Base-by-base conservation (phyloP, 2,888 invertebrate species). In the Mesochorus sp. region DNA sequence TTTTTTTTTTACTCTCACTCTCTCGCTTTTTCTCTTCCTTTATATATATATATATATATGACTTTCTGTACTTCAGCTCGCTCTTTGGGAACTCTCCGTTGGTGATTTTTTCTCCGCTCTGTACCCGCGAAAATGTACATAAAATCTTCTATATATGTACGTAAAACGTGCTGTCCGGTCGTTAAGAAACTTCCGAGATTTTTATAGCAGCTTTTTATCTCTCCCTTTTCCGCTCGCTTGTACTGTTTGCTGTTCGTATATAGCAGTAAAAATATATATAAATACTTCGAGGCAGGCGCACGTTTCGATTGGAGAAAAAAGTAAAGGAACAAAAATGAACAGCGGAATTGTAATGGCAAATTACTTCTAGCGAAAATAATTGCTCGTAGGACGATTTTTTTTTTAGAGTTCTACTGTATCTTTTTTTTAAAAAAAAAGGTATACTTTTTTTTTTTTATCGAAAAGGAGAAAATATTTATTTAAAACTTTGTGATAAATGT, bases 111-210 rank as follows among this genome's bases (percentile, higher is more conserved):
- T 53, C 24, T 37, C 5, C 59, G 8, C n/a, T 37, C 21, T n/a
- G 19, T 31, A 57, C 17, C 57, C 28, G 21, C 73, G 28, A 70
- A 51, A 76, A 59, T 51, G 34, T 14, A 14, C 39, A 21, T 70
- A 61, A 61, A 59, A 44, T 24, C 51, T 47, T 62, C 17, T 44
- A 21, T 31, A 34, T 70, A 34, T 64, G 37, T 39, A 73, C 47
- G 49, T 47, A 68, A 78, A 68, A 78, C 76, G 70, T 61, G 66
- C 59, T 71, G 72, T 82, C 82, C 76, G 61, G 79, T 80, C 80
- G 82, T 81, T 80, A 80, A 80, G 72, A 82, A 85, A 85, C 78
- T 86, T 84, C 78, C 62, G 73, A 79, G 83, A 86, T 82, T 85
- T 85, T 86, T 86, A 86, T 84, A 44, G 81, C 68, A 26, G 34